Percentiles rank a stretch among this genome's conserved stretches.
Conservation (phyloP, 2,113 vertebrate species). For the Rallus limicola region DNA sequence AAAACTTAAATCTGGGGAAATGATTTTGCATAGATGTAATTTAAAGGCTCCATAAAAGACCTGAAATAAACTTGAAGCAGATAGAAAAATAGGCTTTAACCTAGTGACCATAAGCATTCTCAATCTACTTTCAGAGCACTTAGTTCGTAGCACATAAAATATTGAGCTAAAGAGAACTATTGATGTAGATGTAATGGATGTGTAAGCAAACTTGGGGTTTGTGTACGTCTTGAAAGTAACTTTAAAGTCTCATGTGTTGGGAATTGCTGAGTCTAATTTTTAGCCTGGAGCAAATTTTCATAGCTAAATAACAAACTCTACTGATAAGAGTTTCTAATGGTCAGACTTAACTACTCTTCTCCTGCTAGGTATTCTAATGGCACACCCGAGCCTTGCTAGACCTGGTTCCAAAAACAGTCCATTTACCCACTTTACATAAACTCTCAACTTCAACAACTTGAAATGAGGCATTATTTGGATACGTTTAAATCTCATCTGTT, state of each 20-base stretch:
- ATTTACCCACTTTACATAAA: not conserved
- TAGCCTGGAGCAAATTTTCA: constrained; percentile 29
- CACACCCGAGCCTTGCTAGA: not conserved
- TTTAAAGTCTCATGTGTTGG: not conserved
- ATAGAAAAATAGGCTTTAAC: not conserved
- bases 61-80: not conserved
- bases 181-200: not conserved
- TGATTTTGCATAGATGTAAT: not conserved
- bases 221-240: constrained; percentile 20
- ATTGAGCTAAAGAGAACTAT: constrained; percentile 9
- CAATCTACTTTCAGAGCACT: not conserved
- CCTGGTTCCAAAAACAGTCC: not conserved
- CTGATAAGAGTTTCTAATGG: constrained; percentile 25
- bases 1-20: not conserved
- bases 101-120: not conserved
- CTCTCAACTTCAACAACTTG: not conserved
- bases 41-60: constrained; percentile 3
- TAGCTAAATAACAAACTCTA: not conserved
- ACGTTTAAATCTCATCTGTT: constrained; percentile 10
- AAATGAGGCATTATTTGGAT: constrained; percentile 8
- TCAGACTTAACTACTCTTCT: constrained; percentile 2
- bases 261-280: constrained; percentile 42
- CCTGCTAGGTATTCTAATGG: not conserved
- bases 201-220: constrained; percentile 33
- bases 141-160: not conserved